Evolutionary conservation across 2,797 vertebrate genomes (phyloP), one percentile per base, ranked within the genome.

Genomic region (Rhynchonycteris naso): DNA sequence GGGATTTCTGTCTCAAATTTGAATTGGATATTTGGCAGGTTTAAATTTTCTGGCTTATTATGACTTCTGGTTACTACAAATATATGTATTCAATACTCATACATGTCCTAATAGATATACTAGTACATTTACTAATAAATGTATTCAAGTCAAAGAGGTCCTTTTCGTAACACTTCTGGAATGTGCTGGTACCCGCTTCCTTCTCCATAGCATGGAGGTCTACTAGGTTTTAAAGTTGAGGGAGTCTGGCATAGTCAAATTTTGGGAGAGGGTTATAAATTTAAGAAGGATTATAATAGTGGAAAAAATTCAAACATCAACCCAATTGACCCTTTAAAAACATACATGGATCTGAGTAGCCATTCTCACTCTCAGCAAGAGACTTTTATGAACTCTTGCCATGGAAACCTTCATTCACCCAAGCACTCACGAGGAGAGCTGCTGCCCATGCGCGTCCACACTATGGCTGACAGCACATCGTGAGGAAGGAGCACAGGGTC

Each of bases 361-460:
- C 8, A 47, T 26, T 15, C n/a, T 33, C n/a, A 58, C 12, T 15
- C n/a, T 24, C 35, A n/a, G 3, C 0, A 12, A 54, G 11, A 26
- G 59, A 80, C 19, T 43, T 35, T 56, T 74, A 30, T 16, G 35
- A 56, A 24, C 86, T 92, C 56, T 33, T n/a, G 1, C 13, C 3
- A 2, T 4, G n/a, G 75, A 88, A 61, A 30, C 26, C 38, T 72
- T 66, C 6, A 7, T 18, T 35, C 24, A 1, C 38, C 28, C 63
- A 28, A 24, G 7, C 66, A 18, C 1, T 0, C 8, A 2, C 33
- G 4, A 35, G 38, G 0, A 18, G 50, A 21, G 0, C 4, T n/a
- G 6, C 12, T 16, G 4, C 61, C 30, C 33, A 1, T 0, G 1
- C 5, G 14, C 30, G 11, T 88, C 33, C 72, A 58, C 58, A 19